phyloP scores from a whole-genome alignment of 2,888 invertebrate species.

The Eueremaeus valkanovi region DNA sequence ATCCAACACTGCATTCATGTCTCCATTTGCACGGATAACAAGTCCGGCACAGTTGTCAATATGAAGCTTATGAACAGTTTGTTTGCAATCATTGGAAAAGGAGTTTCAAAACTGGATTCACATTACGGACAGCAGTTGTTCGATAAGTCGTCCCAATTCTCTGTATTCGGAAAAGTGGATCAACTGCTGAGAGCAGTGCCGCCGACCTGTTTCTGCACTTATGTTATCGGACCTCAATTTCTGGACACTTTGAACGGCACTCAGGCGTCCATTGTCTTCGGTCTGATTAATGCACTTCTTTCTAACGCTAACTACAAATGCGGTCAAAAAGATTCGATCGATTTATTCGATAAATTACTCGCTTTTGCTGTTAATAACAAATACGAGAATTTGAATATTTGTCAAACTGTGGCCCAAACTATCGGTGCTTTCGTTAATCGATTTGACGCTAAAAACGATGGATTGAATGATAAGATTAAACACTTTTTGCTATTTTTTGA shows the following conservation, averaged over 20 bases:
- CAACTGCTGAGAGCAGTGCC: neutral
- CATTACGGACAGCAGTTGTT: neutral
- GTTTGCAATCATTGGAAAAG: neutral
- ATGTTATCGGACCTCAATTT: neutral
- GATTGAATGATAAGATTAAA: neutral
- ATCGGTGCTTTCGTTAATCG: neutral
- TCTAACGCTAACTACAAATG: neutral
- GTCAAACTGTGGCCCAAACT: neutral
- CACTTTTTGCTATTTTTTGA: neutral
- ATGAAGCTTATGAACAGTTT: neutral
- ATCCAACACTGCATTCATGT: constrained; percentile 24
- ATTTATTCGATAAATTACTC: neutral
- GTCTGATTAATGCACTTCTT: neutral
- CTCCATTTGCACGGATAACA: constrained; percentile 12
- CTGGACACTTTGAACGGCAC: neutral
- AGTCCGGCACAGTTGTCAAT: neutral
- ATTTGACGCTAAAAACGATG: neutral
- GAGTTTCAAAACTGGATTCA: neutral
- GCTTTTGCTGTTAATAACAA: neutral
- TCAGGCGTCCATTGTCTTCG: constrained; percentile 5
- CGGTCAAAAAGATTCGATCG: neutral
- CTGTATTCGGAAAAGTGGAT: neutral
- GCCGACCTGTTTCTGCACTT: constrained; percentile 18
- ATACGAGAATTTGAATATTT: neutral
- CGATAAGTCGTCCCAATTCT: neutral